phyloP scores from a whole-genome alignment of 2,113 vertebrate genomes.

The Psilopsiagon aymara region DNA sequence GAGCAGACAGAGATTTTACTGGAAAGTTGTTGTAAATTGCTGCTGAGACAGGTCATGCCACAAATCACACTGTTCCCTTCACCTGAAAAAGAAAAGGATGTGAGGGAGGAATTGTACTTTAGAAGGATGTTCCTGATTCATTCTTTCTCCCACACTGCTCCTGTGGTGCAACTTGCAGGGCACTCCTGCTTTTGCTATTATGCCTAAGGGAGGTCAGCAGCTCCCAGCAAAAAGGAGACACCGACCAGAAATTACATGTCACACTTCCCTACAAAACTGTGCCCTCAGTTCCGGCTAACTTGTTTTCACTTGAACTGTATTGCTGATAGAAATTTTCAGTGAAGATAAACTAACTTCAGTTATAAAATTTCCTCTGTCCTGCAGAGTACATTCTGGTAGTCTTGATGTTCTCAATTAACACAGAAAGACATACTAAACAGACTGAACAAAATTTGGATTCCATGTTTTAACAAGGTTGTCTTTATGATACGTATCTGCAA shows the following conservation, averaged over 20 bases:
- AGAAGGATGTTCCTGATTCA: background rate
- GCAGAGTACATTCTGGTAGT: background rate
- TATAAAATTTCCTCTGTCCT: background rate
- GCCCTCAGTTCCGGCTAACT: background rate
- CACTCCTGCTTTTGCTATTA: background rate
- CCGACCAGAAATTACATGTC: background rate
- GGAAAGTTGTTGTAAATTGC: slow-evolving; percentile 26
- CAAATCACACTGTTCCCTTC: slow-evolving; percentile 53
- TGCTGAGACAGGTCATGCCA: slow-evolving; percentile 4
- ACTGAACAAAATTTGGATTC: background rate
- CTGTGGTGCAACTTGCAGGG: background rate
- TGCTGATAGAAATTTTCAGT: background rate
- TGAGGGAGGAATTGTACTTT: slow-evolving; percentile 20
- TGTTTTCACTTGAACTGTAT: background rate
- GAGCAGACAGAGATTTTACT: slow-evolving; percentile 8
- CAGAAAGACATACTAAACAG: background rate
- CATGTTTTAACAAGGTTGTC: background rate
- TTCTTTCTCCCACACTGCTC: background rate
- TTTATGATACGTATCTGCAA: background rate
- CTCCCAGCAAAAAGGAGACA: background rate
- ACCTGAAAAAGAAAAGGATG: slow-evolving; percentile 27
- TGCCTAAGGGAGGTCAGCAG: background rate
- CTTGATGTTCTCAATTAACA: background rate
- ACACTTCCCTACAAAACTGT: background rate
- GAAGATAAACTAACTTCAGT: background rate